A percentile compares a stretch with the other conserved stretches of the same genome.
phyloP scores from a whole-genome alignment of 2,797 vertebrate species.

The Dendrocincla fuliginosa region DNA sequence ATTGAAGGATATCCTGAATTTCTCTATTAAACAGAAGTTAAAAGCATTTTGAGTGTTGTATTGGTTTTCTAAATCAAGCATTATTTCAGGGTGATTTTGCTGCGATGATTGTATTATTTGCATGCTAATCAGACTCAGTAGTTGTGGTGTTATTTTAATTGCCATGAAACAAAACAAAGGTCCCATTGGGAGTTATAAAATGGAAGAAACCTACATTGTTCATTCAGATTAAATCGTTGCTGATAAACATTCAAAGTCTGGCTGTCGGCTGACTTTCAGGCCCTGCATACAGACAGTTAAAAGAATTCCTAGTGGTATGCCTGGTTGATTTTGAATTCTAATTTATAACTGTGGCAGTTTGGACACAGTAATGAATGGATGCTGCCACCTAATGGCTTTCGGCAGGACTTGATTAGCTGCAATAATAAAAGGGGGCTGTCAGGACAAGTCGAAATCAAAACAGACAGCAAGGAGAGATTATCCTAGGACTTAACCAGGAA shows the following conservation, averaged over 20 bases:
- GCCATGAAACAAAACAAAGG: slow-evolving; percentile 33
- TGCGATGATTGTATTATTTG: not conserved
- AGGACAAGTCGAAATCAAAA: not conserved
- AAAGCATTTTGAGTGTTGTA: not conserved
- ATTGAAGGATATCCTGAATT: not conserved
- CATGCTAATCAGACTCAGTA: not conserved
- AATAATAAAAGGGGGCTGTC: not conserved
- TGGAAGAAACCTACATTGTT: not conserved
- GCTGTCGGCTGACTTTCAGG: not conserved
- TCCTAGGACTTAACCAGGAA: not conserved
- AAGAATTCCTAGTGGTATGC: not conserved
- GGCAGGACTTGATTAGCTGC: not conserved
- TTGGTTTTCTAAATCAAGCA: not conserved
- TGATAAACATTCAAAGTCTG: not conserved
- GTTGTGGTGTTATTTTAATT: not conserved
- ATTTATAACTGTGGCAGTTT: not conserved
- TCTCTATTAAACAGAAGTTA: not conserved
- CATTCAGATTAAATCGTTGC: not conserved
- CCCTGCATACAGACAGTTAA: not conserved
- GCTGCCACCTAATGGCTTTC: slow-evolving; percentile 60
- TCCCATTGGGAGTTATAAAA: not conserved
- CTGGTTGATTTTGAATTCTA: slow-evolving; percentile 28
- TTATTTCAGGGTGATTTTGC: slow-evolving; percentile 14
- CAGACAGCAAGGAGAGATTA: not conserved
- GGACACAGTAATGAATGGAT: slow-evolving; percentile 1